These are phyloP conservation scores for Ricordea florida DNA, from an alignment of 92 coral and sea anemone species.

Conservation along the genomic window DNA sequence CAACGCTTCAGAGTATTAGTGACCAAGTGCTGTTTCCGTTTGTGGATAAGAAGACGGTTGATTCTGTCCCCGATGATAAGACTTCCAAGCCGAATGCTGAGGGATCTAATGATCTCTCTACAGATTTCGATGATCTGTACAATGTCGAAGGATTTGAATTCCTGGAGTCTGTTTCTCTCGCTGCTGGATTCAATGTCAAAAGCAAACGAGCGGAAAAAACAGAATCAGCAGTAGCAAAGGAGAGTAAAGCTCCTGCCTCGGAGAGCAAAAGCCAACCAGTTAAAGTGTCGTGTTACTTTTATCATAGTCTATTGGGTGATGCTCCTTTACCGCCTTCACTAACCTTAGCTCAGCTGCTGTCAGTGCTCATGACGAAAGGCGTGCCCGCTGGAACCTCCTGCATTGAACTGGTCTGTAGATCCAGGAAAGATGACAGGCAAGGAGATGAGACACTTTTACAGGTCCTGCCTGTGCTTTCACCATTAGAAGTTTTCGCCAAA, in stretches of 20 bases:
- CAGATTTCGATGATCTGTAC: slow-evolving; percentile 66
- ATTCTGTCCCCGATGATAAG: slow-evolving; percentile 43
- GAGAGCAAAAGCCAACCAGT: slow-evolving; percentile 13
- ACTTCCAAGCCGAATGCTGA: slow-evolving; percentile 41
- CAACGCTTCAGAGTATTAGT: slow-evolving; percentile 66
- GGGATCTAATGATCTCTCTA: slow-evolving; percentile 62
- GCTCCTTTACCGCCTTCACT: slow-evolving; percentile 60
- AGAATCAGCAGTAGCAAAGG: slow-evolving; percentile 31
- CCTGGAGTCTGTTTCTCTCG: slow-evolving; percentile 63
- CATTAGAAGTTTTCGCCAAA: slow-evolving; percentile 80
- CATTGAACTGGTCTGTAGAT: slow-evolving; percentile 63
- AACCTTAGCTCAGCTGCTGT: slow-evolving; percentile 68
- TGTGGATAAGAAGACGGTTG: slow-evolving; percentile 28
- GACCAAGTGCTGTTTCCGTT: slow-evolving; percentile 49
- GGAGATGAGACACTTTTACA: background rate
- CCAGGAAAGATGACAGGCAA: slow-evolving; percentile 4
- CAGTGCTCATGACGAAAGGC: slow-evolving; percentile 66
- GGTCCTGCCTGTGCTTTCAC: slow-evolving; percentile 57
- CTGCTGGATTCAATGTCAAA: slow-evolving; percentile 93
- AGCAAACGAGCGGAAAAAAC: slow-evolving; percentile 80
- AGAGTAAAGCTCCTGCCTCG: slow-evolving; percentile 18
- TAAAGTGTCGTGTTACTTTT: slow-evolving; percentile 15
- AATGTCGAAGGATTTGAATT: slow-evolving; percentile 73
- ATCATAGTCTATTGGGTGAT: slow-evolving; percentile 64
- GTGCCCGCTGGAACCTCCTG: slow-evolving; percentile 69